phyloP scores from a whole-genome alignment of 1,140 invertebrate species.

The Tribolium castaneum region DNA sequence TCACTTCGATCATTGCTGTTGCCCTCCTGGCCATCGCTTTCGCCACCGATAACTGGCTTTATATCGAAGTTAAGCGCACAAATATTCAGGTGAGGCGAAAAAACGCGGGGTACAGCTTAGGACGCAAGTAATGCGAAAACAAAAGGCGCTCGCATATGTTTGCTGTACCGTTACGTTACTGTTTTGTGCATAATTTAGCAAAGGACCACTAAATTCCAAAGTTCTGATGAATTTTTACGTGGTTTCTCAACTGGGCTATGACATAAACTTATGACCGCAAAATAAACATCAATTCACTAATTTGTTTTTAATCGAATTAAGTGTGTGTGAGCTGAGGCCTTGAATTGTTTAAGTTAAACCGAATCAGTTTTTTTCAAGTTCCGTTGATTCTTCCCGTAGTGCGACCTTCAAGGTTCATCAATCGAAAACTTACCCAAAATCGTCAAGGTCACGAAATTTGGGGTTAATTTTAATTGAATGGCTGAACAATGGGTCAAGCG shows the following conservation, averaged over 20 bases:
- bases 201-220: neutral
- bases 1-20: constrained; percentile 91
- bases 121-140: neutral
- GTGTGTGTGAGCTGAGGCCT: neutral
- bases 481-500: neutral
- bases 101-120: neutral
- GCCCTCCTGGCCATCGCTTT: constrained; percentile 92
- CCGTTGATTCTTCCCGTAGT: neutral
- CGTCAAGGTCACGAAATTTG: too few species aligned
- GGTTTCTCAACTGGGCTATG: neutral
- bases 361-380: neutral
- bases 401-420: neutral
- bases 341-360: neutral
- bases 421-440: neutral
- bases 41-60: constrained; percentile 95
- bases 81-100: constrained; percentile 81
- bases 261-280: neutral
- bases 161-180: neutral
- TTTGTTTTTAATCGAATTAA: neutral
- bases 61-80: constrained; percentile 88
- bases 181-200: neutral
- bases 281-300: neutral
- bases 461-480: neutral
- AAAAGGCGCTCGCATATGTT: neutral
- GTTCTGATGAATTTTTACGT: neutral